These are phyloP conservation scores for Danionella cerebrum DNA, from an alignment of 2,113 vertebrate genomes.

Conservation along the genomic window DNA sequence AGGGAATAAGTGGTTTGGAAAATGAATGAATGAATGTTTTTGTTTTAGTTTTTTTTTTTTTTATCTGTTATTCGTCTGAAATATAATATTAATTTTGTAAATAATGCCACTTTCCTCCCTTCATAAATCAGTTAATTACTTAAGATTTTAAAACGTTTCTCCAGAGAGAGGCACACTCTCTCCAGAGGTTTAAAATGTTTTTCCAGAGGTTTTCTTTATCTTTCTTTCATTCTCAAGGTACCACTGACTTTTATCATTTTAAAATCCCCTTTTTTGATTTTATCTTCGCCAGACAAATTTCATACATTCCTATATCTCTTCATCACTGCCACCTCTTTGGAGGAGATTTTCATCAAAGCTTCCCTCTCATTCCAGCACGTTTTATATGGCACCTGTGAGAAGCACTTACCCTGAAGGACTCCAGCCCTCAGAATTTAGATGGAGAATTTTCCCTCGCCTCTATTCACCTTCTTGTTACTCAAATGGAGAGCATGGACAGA, in stretches of 20 bases:
- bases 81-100: too few species aligned
- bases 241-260: neutral
- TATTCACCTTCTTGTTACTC: conserved; percentile 6
- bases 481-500: neutral
- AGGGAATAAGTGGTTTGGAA: too few species aligned
- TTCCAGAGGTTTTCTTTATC: too few species aligned
- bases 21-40: too few species aligned
- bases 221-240: neutral
- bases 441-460: conserved; percentile 30
- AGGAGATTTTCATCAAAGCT: conserved; percentile 1
- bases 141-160: too few species aligned
- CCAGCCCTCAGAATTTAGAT: conserved; percentile 36
- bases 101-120: too few species aligned
- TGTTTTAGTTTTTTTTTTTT: too few species aligned
- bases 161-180: too few species aligned
- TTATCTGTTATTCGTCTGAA: too few species aligned
- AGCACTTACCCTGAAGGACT: conserved; percentile 31
- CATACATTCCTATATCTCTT: neutral
- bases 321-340: neutral
- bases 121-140: too few species aligned
- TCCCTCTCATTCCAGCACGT: conserved; percentile 2
- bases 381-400: conserved; percentile 17
- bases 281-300: neutral
- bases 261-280: neutral
- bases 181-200: neutral